These are phyloP conservation scores for Tympanoctomys barrerae DNA, from an alignment of 2,797 vertebrate species.

Conservation along the genomic window DNA sequence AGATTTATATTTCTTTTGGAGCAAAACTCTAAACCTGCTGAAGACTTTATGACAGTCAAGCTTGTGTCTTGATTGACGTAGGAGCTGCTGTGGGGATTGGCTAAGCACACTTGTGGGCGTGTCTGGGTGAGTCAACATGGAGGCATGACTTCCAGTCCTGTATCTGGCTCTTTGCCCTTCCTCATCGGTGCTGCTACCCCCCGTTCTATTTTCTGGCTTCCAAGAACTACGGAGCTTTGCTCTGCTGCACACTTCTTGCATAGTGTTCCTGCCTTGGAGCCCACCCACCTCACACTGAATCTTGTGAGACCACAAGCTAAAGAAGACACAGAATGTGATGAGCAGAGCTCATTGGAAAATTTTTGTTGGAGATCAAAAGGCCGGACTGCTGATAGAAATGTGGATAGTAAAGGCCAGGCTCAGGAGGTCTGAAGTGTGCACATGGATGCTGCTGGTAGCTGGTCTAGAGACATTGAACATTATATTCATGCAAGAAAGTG, in stretches of 20 bases:
- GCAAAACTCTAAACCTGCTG: slow-evolving; percentile 43
- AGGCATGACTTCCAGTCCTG: too few relatives aligned
- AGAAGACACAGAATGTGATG: not conserved
- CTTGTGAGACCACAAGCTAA: not conserved
- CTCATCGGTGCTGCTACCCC: not conserved
- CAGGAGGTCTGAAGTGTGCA: not conserved
- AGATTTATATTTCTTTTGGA: slow-evolving; percentile 34
- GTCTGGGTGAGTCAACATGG: not conserved
- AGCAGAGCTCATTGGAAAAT: not conserved
- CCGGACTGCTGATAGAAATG: not conserved
- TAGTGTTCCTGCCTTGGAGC: not conserved
- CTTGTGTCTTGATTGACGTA: not conserved
- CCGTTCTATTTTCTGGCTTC: not conserved
- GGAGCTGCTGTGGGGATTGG: not conserved
- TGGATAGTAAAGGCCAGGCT: not conserved
- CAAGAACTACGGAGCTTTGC: not conserved
- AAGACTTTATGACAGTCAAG: not conserved
- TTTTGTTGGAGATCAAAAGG: not conserved
- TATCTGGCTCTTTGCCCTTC: not conserved
- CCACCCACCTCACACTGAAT: not conserved
- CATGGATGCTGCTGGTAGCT: not conserved
- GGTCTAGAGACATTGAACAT: not conserved
- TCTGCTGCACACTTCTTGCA: not conserved
- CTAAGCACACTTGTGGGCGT: not conserved
- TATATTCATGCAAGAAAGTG: not conserved